Evolutionary conservation across 2,113 vertebrate species (phyloP), one percentile per base, ranked within the genome.

Genomic region (Athene cunicularia): DNA sequence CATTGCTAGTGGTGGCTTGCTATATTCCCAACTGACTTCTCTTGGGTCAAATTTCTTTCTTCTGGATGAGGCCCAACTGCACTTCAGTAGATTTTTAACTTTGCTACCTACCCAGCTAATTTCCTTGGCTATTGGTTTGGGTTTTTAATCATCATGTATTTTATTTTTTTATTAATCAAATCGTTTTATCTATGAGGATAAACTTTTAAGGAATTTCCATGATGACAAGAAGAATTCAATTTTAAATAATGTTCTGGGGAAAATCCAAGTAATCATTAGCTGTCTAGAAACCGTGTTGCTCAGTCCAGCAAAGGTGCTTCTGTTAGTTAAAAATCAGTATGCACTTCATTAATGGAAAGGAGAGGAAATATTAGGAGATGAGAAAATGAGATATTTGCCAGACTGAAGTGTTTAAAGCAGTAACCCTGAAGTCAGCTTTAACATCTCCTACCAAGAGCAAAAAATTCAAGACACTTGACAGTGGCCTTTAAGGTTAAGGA

Each of bases 391-490:
- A 81, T 27, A 28, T 86, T 77, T 96, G 92, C 50, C 37, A 66
- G 8, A 19, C 62, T 58, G 27, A 56, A 59, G 9, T 59, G 33
- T 90, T 95, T 91, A 82, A 94, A 91, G 22, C 23, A 81, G 37
- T 58, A 93, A 95, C 64, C 35, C 84, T 86, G 41, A 91, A 84
- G 60, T 80, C 84, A 94, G 24, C 70, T 92, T 89, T 85, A 86
- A 55, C 58, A 91, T 63, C 58, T 86, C 49, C 27, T 80, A 86
- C 22, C 89, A 76, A 73, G 1, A 56, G 72, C 12, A 94, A 91
- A 95, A 96, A 92, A 63, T 64, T 95, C 90, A 95, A 93, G 93
- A 75, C 32, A 82, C 47, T 93, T 94, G 53, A 82, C 64, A 93
- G 21, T 82, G 83, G 71, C 47, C 79, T 95, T 95, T 90, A 95